Percentiles rank a stretch among this genome's conserved stretches.
Evolutionary conservation across 2,113 vertebrate species (phyloP).

Genomic region (Neopipo cinnamomea): DNA sequence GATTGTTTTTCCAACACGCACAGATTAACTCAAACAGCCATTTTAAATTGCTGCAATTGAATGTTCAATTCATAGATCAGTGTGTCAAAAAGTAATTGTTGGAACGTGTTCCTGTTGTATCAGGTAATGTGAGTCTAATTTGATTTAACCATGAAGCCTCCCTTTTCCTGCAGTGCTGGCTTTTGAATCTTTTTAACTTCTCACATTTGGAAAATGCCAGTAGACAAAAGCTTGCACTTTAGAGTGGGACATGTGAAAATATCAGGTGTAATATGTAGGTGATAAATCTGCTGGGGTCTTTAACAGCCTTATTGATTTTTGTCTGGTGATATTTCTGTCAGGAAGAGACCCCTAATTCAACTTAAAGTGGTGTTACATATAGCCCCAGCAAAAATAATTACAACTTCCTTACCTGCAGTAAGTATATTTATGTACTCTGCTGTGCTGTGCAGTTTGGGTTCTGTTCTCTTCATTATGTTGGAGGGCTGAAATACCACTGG

Average conservation of each 20-base stretch:
- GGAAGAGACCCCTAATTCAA: conserved; percentile 44
- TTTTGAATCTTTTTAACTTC: conserved; percentile 42
- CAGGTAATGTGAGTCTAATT: neutral
- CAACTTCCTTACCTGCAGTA: neutral
- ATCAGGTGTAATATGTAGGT: conserved; percentile 51
- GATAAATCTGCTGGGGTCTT: conserved; percentile 51
- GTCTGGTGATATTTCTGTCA: conserved; percentile 66
- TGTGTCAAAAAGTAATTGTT: conserved; percentile 21
- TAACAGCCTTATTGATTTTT: conserved; percentile 63
- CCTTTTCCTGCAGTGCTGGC: neutral
- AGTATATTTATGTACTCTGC: neutral
- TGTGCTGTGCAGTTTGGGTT: neutral
- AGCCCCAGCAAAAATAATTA: conserved; percentile 27
- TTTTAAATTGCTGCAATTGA: conserved; percentile 2
- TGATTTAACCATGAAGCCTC: conserved; percentile 1
- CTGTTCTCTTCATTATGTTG: neutral
- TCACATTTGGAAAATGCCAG: conserved; percentile 67
- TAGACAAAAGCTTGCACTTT: conserved; percentile 64
- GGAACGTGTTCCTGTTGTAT: neutral
- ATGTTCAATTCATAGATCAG: neutral
- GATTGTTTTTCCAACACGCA: neutral
- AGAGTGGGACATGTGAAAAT: conserved; percentile 48
- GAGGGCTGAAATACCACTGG: neutral
- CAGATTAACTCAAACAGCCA: neutral
- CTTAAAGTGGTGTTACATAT: conserved; percentile 10